Percentiles rank a stretch among this genome's conserved stretches.
Conservation (phyloP, 2,113 vertebrate species). For the Austrofundulus limnaeus region DNA sequence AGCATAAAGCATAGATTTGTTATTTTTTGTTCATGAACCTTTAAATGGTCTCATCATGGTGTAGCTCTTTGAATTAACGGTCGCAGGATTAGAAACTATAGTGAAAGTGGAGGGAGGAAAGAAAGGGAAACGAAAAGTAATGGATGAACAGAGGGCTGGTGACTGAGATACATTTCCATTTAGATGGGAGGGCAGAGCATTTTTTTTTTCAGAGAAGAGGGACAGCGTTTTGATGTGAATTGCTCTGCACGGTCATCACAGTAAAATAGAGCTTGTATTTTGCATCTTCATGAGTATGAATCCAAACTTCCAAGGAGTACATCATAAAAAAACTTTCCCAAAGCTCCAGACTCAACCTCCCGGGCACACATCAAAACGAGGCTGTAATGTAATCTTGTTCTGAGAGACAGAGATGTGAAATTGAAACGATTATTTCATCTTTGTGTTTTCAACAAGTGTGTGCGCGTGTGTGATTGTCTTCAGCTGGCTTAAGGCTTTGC, state of each 20-base stretch:
- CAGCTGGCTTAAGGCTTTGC: conserved; percentile 40
- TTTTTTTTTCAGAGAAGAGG: conserved; percentile 56
- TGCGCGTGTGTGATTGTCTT: conserved; percentile 33
- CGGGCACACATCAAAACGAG: conserved; percentile 61
- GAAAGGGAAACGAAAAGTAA: conserved; percentile 3
- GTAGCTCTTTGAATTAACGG: conserved; percentile 18
- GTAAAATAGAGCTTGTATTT: conserved; percentile 50
- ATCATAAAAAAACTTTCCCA: conserved; percentile 44
- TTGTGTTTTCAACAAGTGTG: conserved; percentile 35
- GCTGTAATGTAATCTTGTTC: conserved; percentile 58
- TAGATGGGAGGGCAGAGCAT: conserved; percentile 66
- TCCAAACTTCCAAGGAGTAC: conserved; percentile 56
- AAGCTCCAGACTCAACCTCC: conserved; percentile 36
- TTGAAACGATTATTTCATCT: conserved; percentile 63
- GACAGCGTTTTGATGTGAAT: conserved; percentile 60
- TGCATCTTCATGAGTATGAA: conserved; percentile 47
- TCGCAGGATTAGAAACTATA: conserved; percentile 8
- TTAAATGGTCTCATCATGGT: background rate
- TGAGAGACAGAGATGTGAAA: conserved; percentile 59
- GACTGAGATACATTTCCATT: conserved; percentile 74
- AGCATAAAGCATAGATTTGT: too few species aligned
- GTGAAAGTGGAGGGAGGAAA: conserved; percentile 10
- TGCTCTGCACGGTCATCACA: conserved; percentile 53
- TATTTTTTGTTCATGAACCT: too few species aligned
- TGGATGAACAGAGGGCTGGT: conserved; percentile 15